A percentile compares a stretch with the other conserved stretches of the same genome.
Evolutionary conservation across 2,888 invertebrate genomes (phyloP).

Genomic region (Drosophila stalkeri): DNA sequence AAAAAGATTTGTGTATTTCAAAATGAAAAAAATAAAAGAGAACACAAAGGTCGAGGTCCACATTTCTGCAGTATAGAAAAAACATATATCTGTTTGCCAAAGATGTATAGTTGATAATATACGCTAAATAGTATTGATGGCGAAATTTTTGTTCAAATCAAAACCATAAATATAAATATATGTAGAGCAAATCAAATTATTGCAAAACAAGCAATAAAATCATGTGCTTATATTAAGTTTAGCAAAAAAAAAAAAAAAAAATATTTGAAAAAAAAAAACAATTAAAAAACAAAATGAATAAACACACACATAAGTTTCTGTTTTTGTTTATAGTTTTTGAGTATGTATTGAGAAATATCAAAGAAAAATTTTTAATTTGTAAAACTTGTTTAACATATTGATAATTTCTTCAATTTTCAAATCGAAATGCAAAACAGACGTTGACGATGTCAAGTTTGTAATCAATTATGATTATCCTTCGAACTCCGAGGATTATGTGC

Average conservation of each 20-base stretch:
- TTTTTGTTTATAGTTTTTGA: slow-evolving; percentile 76
- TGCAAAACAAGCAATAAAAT: slow-evolving; percentile 19
- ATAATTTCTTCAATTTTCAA: slow-evolving; percentile 77
- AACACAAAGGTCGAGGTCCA: slow-evolving; percentile 85
- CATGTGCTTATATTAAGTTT: slow-evolving; percentile 68
- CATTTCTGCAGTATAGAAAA: slow-evolving; percentile 80
- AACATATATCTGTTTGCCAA: slow-evolving; percentile 78
- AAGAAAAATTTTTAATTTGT: slow-evolving; percentile 21
- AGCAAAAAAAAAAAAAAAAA: slow-evolving; percentile 35
- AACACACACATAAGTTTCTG: slow-evolving; percentile 76
- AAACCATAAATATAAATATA: slow-evolving; percentile 22
- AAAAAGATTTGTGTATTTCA: slow-evolving; percentile 75
- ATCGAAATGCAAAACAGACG: slow-evolving; percentile 88
- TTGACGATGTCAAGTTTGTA: slow-evolving; percentile 99
- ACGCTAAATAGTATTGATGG: slow-evolving; percentile 83
- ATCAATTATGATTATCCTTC: slow-evolving; percentile 99
- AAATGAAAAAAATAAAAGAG: slow-evolving; percentile 54
- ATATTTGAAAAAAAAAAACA: slow-evolving; percentile 17
- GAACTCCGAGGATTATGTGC: slow-evolving; percentile 98
- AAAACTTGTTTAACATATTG: slow-evolving; percentile 62
- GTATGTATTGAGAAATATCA: slow-evolving; percentile 44
- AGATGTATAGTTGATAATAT: slow-evolving; percentile 81
- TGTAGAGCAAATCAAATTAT: slow-evolving; percentile 22
- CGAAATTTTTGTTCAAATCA: slow-evolving; percentile 84
- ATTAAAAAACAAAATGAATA: slow-evolving; percentile 3